Conservation (phyloP, 2,797 vertebrate species). For the Eulemur coronatus region DNA sequence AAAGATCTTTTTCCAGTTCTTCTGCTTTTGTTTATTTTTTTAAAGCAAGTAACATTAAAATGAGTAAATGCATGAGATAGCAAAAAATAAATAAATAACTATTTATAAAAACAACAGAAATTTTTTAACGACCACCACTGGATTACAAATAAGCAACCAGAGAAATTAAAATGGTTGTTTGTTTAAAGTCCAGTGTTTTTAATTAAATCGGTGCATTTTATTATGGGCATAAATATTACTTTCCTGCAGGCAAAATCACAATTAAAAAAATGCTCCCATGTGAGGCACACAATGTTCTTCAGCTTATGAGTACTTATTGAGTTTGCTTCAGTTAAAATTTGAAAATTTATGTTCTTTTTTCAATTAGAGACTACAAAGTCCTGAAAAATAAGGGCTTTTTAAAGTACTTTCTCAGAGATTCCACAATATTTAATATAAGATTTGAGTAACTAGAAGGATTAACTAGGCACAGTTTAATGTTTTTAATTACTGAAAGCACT, state of each 20-base stretch:
- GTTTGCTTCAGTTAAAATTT: slow-evolving; percentile 6
- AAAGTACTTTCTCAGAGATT: not conserved
- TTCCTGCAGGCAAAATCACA: slow-evolving; percentile 38
- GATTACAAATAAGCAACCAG: not conserved
- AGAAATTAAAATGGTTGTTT: not conserved
- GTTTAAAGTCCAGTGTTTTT: slow-evolving; percentile 36
- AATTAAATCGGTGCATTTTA: slow-evolving; percentile 55
- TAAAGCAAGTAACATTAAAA: not conserved
- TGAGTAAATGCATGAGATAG: not conserved
- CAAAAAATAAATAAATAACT: slow-evolving; percentile 14
- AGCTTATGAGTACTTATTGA: not conserved
- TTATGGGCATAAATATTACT: slow-evolving; percentile 42
- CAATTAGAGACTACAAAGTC: not conserved
- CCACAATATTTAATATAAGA: not conserved
- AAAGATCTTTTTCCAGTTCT: not conserved
- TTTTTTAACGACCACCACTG: not conserved
- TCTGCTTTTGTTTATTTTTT: not conserved
- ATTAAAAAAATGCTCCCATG: slow-evolving; percentile 8
- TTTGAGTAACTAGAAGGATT: not conserved
- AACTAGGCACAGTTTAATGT: not conserved
- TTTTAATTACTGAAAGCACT: not conserved
- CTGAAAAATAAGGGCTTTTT: not conserved
- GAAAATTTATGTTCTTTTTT: not conserved
- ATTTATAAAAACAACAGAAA: slow-evolving; percentile 2
- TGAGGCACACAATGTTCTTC: not conserved